These are phyloP conservation scores for Polyergus mexicanus DNA, from an alignment of 1,140 invertebrate genomes.

Conservation along the genomic window DNA sequence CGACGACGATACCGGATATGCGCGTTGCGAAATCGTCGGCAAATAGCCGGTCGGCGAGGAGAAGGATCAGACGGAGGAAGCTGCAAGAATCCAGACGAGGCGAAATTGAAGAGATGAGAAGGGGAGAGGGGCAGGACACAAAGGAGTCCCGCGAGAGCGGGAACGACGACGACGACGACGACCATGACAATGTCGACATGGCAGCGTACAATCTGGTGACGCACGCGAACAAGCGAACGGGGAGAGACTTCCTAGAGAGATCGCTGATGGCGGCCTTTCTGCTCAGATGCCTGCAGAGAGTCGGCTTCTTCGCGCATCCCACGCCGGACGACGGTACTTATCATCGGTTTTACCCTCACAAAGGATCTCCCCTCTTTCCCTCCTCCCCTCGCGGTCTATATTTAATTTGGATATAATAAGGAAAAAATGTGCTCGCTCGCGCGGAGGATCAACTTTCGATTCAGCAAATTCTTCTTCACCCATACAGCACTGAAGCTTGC, in stretches of 20 bases:
- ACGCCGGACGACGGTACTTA: slow-evolving; percentile 66
- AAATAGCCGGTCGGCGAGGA: slow-evolving; percentile 77
- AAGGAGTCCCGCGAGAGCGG: slow-evolving; percentile 2
- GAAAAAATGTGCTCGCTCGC: slow-evolving; percentile 33
- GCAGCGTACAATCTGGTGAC: slow-evolving; percentile 90
- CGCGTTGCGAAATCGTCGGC: neutral
- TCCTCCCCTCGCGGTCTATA: neutral
- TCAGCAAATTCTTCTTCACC: slow-evolving; percentile 42
- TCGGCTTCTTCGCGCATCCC: slow-evolving; percentile 87
- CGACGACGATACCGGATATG: neutral
- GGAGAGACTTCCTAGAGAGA: slow-evolving; percentile 92
- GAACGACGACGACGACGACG: slow-evolving; percentile 67
- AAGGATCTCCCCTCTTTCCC: neutral
- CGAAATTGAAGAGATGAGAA: neutral
- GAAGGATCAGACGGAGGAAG: slow-evolving; percentile 75
- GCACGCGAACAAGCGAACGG: slow-evolving; percentile 88
- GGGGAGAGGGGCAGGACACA: neutral
- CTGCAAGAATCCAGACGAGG: slow-evolving; percentile 79
- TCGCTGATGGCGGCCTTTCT: slow-evolving; percentile 93
- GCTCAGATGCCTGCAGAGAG: slow-evolving; percentile 90
- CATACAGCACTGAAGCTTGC: no score
- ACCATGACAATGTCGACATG: slow-evolving; percentile 69
- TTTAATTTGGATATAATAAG: slow-evolving; percentile 38
- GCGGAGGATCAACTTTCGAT: slow-evolving; percentile 31
- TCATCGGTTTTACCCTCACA: neutral